Evolutionary conservation across 2,888 invertebrate species (phyloP), one percentile per base, ranked within the genome.

Genomic region (Rotaria magnacalcarata): DNA sequence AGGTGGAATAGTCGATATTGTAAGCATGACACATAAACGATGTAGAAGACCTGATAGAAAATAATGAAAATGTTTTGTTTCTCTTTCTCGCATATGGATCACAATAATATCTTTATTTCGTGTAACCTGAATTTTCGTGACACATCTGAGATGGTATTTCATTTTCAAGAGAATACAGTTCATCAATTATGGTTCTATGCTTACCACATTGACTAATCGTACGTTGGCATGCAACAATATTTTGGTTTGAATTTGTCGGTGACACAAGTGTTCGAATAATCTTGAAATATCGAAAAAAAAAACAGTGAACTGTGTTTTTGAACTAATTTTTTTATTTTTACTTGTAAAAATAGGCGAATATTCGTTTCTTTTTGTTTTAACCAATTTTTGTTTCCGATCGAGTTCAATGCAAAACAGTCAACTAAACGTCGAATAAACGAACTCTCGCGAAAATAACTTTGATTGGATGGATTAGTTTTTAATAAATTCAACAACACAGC

Each of bases 391-490:
- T 85, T 80, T 34, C 84, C 54, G 5, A 67, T 60, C 0, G 56
- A 50, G 21, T 88, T 47, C 88, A 87, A 92, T 87, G 93, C 93
- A 89, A 97, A 96, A 95, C 96, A 96, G 0, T 95, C 95, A 4
- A 95, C 92, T 89, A 98, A 92, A 88, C 94, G 94, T 90, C 96
- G 96, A 88, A 98, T 96, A 89, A 96, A 97, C 89, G 96, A 96
- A 85, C 96, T 97, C 92, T 99, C 99, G 92, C 97, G 96, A 90
- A 99, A 99, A 90, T 97, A 96, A 90, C 96, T 97, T 88, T 98
- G 98, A 92, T 99, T 99, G 89, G 96, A 97, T 24, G 95, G 94
- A 90, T 99, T 99, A 89, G 96, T 96, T 90, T 95, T 94, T 24
- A 99, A 92, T 85, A 99, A 92, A 92, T 97, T 98, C 86, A 97